Percentiles rank a stretch among this genome's conserved stretches.
Conservation (phyloP, 2,113 vertebrate genomes). For the Pipa parva region DNA sequence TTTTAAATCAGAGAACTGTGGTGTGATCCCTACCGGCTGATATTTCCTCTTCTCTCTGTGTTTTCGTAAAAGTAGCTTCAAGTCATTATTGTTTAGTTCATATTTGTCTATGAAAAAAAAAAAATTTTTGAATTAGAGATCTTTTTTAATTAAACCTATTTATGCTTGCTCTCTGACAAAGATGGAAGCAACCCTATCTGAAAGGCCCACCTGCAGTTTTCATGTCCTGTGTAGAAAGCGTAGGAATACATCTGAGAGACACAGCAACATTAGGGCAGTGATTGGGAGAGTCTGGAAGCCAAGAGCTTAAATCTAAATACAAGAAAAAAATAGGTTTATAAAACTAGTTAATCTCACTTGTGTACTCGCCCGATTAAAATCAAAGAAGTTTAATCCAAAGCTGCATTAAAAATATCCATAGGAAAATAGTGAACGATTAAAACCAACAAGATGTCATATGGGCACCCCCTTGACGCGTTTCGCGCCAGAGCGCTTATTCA, state of each 20-base stretch:
- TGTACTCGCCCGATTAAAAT: no score
- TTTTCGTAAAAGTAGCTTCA: slow-evolving; percentile 84
- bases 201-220: slow-evolving; percentile 78
- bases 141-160: no score
- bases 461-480: no score
- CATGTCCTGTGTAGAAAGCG: slow-evolving; percentile 89
- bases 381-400: no score
- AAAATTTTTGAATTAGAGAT: background rate
- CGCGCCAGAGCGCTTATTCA: no score
- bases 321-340: no score
- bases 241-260: slow-evolving; percentile 84
- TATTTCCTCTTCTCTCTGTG: slow-evolving; percentile 89
- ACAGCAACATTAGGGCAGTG: slow-evolving; percentile 73
- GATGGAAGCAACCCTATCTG: background rate
- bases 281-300: slow-evolving; percentile 75
- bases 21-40: slow-evolving; percentile 88
- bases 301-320: slow-evolving; percentile 75
- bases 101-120: slow-evolving; percentile 73
- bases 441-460: no score
- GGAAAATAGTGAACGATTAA: no score
- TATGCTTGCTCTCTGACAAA: no score
- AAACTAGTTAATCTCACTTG: no score
- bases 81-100: slow-evolving; percentile 80
- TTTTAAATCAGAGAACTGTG: background rate
- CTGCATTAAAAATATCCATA: no score